These are phyloP conservation scores for Pristionchus japonicus DNA, from an alignment of 2,888 invertebrate genomes.

Conservation along the genomic window DNA sequence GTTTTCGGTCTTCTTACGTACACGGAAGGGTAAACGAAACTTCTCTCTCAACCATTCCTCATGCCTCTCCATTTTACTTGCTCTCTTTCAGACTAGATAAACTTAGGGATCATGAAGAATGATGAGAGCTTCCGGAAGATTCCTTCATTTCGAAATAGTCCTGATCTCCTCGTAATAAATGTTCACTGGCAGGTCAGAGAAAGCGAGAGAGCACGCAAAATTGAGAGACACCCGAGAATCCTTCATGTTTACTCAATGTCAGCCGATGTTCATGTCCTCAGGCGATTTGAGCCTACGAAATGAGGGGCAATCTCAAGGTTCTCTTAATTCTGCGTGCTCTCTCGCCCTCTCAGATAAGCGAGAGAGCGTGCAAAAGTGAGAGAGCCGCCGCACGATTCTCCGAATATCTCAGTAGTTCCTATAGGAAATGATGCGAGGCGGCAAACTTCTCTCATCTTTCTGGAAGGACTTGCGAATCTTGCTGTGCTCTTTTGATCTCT, in stretches of 20 bases:
- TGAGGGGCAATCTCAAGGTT: not conserved
- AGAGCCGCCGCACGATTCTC: not conserved
- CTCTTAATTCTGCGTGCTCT: not conserved
- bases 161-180: too few species aligned
- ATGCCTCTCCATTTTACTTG: not conserved
- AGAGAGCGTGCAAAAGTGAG: not conserved
- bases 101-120: not conserved
- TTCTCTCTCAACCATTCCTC: not conserved
- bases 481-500: not conserved
- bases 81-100: not conserved
- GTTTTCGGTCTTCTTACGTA: not conserved
- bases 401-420: not conserved
- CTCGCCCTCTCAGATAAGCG: not conserved
- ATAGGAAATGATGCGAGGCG: not conserved
- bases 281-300: conserved; percentile 20
- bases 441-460: not conserved
- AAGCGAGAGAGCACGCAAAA: not conserved
- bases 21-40: not conserved
- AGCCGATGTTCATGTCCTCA: not conserved
- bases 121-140: too few species aligned
- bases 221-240: not conserved
- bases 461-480: not conserved
- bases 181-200: not conserved
- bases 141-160: too few species aligned
- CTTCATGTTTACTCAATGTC: not conserved